A percentile compares a stretch with the other conserved stretches of the same genome.
Evolutionary conservation across 1,140 invertebrate genomes (phyloP).

Genomic region (Cydia strobilella): DNA sequence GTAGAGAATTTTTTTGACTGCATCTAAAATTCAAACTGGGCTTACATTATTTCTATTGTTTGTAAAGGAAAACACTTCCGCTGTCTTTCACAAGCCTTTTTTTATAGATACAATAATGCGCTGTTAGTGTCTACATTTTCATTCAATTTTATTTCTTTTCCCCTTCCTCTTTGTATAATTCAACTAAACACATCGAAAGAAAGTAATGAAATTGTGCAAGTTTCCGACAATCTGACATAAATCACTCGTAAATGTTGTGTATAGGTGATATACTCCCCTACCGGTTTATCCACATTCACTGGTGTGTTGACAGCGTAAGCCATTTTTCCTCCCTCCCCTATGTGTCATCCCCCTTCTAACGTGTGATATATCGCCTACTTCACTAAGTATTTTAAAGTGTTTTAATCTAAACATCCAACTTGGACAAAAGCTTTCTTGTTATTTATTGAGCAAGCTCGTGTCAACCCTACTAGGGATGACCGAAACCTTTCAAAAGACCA

Average conservation of each 20-base stretch:
- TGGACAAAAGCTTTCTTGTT: too few species aligned
- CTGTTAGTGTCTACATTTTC: not conserved
- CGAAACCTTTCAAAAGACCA: too few species aligned
- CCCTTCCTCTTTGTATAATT: not conserved
- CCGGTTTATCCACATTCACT: conserved; percentile 2
- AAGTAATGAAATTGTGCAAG: conserved; percentile 2
- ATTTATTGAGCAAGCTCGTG: too few species aligned
- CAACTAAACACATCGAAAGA: not conserved
- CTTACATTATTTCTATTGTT: too few species aligned
- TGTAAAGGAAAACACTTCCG: too few species aligned
- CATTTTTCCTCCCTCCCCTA: conserved; percentile 23
- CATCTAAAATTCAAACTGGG: too few species aligned
- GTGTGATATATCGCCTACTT: conserved; percentile 14
- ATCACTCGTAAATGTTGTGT: conserved; percentile 8
- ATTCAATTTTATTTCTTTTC: not conserved
- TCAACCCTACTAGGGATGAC: too few species aligned
- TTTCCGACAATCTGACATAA: not conserved
- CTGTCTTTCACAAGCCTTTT: too few species aligned
- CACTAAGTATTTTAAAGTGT: not conserved
- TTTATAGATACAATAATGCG: not conserved
- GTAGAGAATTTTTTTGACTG: too few species aligned
- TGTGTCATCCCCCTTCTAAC: not conserved
- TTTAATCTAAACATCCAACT: too few species aligned
- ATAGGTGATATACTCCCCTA: conserved; percentile 15
- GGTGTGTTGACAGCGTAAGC: conserved; percentile 15